Base-by-base conservation (phyloP, 2,888 invertebrate species). In the Marasmarcha lunaedactyla region DNA sequence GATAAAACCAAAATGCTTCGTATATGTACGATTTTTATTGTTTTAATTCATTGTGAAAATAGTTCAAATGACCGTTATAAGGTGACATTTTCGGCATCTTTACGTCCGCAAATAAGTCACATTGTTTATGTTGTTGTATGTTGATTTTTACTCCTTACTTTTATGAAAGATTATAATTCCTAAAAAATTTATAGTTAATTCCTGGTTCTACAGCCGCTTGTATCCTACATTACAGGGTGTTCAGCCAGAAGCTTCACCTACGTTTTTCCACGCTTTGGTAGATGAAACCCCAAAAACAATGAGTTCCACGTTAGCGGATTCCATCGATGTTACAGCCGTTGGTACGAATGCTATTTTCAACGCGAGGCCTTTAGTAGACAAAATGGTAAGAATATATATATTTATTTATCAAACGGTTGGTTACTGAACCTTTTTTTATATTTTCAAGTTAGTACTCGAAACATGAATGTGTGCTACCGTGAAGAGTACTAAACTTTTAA, bases 291-390 rank as follows among this genome's bases (percentile, higher is more conserved):
- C 92, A 0, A 68, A 88, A 0, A 73, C 5, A 34, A 83, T 88
- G 14, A 66, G 85, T 38, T 86, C 89, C 5, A 92, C 92, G 0
- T 60, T 95, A 40, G 95, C 95, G 7, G 94, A 95, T 70, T 92
- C 92, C 0, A 69, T 95, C 39, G 93, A 94, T 10, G 94, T 95
- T 2, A 91, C 94, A 0, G 85, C 86, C 46, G 90, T 94, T 2
- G 96, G 95, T 0, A 88, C 88, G 39, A 96, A 96, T 71, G 89
- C 95, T 0, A 92, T 89, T 57, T 87, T 78, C n/a, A 94, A 90
- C 1, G 89, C 90, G 0, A 70, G 85, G 46, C 85, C 88, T 0
- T 71, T 90, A 1, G 78, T 95, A 33, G 95, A 96, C 64, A 92
- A 90, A 84, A 87, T 93, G 87, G 89, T 89, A 67, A 56, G 33